Base-by-base conservation (phyloP, 1,140 invertebrate species). In the Drosophila repleta region DNA sequence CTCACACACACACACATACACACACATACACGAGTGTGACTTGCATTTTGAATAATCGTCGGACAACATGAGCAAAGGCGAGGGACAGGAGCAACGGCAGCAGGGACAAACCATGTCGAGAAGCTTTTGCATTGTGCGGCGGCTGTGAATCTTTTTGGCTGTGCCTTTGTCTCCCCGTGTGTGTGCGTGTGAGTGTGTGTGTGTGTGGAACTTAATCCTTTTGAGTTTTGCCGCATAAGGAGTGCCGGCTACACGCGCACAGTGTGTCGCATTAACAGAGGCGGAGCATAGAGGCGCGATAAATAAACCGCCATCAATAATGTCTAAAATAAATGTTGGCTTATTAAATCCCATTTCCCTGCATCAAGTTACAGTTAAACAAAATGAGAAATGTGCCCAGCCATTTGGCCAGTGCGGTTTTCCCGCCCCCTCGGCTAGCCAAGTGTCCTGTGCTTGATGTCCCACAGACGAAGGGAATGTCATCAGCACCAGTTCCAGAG, bases 211-310 rank as follows among this genome's bases (percentile, higher is more conserved):
- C 69, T 82, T 90, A 90, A 90, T 90, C 87, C 85, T 90, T 90
- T 90, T 90, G 79, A 90, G 76, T 81, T 90, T 82, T 90, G 87
- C 87, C 87, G 87, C 87, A 90, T 83, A 90, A 79, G 76, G 58
- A 72, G 63, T 21, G 37, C 20, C 13, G 17, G 51, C 21, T 56
- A 43, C 35, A 39, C 52, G 20, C 29, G 20, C 35, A 15, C 5
- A 21, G 51, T 53, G 58, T 26, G 35, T 32, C 29, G 58, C 66
- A 78, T 78, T 83, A 82, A 82, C 83, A 2, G 29, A 48, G 37
- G 32, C 4, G 53, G 20, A 17, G 8, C 18, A 18, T 1, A 15
- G 18, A 11, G 39, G 49, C 37, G 46, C 58, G 55, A 83, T 87
- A 88, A 87, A 83, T 87, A 83, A 88, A 68, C 62, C 62, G 62